phyloP scores from a whole-genome alignment of 2,888 invertebrate genomes.

The Platynereis dumerilii region DNA sequence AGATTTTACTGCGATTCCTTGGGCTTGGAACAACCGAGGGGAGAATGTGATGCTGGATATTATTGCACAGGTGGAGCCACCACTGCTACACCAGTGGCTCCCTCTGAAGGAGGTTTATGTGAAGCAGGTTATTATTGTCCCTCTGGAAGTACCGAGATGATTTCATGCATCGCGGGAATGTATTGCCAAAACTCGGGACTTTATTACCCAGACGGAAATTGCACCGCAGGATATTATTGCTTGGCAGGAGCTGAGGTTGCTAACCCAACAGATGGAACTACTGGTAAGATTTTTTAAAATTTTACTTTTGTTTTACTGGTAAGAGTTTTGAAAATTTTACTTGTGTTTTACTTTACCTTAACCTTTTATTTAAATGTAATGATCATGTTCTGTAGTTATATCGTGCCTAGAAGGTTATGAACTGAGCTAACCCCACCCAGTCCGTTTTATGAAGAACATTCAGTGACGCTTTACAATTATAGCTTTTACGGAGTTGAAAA shows the following conservation, averaged over 20 bases:
- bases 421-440: too few relatives aligned
- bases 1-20: conserved; percentile 55
- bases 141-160: conserved; percentile 22
- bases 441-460: too few relatives aligned
- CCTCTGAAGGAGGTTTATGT: conserved; percentile 32
- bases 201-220: conserved; percentile 47
- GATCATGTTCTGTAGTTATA: too few relatives aligned
- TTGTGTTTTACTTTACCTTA: too few relatives aligned
- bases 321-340: background rate
- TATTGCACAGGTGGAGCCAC: conserved; percentile 50
- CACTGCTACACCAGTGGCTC: conserved; percentile 40
- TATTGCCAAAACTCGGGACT: conserved; percentile 54
- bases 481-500: too few relatives aligned
- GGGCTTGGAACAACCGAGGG: conserved; percentile 51
- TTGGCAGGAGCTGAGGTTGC: conserved; percentile 34
- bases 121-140: conserved; percentile 31
- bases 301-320: background rate
- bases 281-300: conserved; percentile 27
- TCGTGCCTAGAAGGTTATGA: too few relatives aligned
- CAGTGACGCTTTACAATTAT: too few relatives aligned
- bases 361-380: too few relatives aligned
- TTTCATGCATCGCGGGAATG: conserved; percentile 51
- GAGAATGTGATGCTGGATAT: conserved; percentile 56
- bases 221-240: conserved; percentile 51
- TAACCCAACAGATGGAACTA: conserved; percentile 35